Base-by-base conservation (phyloP, 2,113 vertebrate genomes). In the Odocoileus virginianus region DNA sequence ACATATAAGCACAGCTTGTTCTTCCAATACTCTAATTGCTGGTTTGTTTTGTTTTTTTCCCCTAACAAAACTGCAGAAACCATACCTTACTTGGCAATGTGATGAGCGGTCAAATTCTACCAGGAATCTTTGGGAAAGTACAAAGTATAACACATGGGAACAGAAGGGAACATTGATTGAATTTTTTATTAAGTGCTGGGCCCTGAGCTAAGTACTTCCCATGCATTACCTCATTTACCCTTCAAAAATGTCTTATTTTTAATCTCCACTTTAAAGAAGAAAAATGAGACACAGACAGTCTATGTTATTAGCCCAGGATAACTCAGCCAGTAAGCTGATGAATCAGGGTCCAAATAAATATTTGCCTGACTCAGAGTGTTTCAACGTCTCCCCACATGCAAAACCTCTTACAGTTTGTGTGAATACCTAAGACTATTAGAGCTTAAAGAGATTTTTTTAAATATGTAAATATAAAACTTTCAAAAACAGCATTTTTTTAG, bases 1-100 rank as follows among this genome's bases (percentile, higher is more conserved):
- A 58, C 90, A 61, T 64, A 60, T 21, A 91, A 19, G 71, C 23
- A 92, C 58, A 27, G 2, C 17, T 81, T 97, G 57, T 58, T 88
- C 81, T 93, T 92, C 91, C 96, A 98, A 79, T 87, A 89, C 50
- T 96, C 5, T 96, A 97, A 79, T 1, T 40, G 28, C 36, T 96
- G n/a, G 28, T 64, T 76, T 87, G 60, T 43, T 76, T 76, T 76
- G 5, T 43, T 76, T 43, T 76, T 83, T 87, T 33, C 36, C 36
- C 36, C 85, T 94, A 98, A 93, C 81, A 67, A 47, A 94, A 91
- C 54, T 91, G 27, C 0, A 0, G 84, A 57, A 74, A 67, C 1
- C 28, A 71, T 30, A 79, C 10, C 2, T 27, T 57, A 7, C 33
- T 83, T 94, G 57, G 23, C 58, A 93, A 81, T 78, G 36, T 67